Evolutionary conservation across 2,797 vertebrate species (phyloP), one percentile per base, ranked within the genome.

Genomic region (Micrastur ruficollis): DNA sequence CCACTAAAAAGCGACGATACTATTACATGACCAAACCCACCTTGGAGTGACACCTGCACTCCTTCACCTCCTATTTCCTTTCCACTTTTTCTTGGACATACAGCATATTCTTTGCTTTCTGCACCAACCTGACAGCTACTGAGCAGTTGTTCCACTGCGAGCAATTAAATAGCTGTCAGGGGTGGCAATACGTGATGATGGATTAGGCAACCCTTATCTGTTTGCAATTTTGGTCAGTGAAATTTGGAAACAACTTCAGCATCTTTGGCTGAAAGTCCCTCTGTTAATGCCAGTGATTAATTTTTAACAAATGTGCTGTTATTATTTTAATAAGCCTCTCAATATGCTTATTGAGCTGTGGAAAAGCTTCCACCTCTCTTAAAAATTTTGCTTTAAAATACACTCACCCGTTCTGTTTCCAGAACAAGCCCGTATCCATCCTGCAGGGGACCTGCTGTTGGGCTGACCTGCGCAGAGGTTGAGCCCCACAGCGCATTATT

Each of bases 271-370:
- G 81, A 63, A 89, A 67, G 40, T 63, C 52, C 18, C 27, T 89
- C 63, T 2, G 1, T 81, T 78, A 87, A 92, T 71, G 50, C 23
- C 86, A 89, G 49, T 56, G 79, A 95, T 94, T 93, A 96, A 87
- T 92, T 93, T 92, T 83, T 94, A 91, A 91, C 75, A 95, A 96
- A 82, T 92, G 68, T 80, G 56, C 19, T 87, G 34, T 89, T 92
- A 82, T 85, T 87, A 87, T 97, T 94, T 89, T 89, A 95, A 92
- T 74, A 93, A 91, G n/a, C 31, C 40, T 86, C 72, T 74, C 61
- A 82, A 49, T 74, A 67, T 71, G 89, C 53, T 87, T 78, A 78
- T 23, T 73, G 81, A 85, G 74, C 59, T 73, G 40, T 76, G 81
- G n/a, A 80, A 93, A 86, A 92, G 0, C 40, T 91, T 71, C 46